Evolutionary conservation across 2,888 invertebrate genomes (phyloP), one percentile per base, ranked within the genome.

Genomic region (Blastobasis adustella): DNA sequence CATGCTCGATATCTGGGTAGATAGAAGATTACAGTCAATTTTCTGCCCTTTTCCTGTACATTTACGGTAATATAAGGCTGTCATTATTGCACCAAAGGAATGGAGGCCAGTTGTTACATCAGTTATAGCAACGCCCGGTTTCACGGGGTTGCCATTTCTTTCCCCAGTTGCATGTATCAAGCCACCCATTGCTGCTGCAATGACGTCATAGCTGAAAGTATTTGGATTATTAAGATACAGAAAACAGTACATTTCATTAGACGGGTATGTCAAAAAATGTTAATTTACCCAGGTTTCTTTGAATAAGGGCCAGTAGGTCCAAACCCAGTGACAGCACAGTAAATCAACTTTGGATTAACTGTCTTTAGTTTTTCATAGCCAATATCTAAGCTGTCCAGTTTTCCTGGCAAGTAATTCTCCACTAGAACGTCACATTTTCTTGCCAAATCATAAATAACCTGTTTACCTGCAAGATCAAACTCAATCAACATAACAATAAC

Each of bases 341-440:
- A 99, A 57, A 99, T 92, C 10, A 99, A 87, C 50, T 90, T 90
- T 0, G 97, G 96, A 45, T 95, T 93, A 4, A 94, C 65, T 48
- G 79, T 67, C 47, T 90, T 91, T 39, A 98, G 71, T 42, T 92
- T 89, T 8, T 94, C 87, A 73, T 96, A 99, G n/a, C 95, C 96
- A 50, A 99, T 81, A 1, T 92, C 92, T 54, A 95, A 84, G 52
- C 91, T 77, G 9, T 92, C 90, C 62, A 98, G 79, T 67, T 96
- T 97, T 0, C 98, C 98, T 0, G 99, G 98, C 0, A 98, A 87
- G 81, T 94, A 99, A 81, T 99, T 99, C 77, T 99, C 98, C 1
- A 99, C 91, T 3, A 98, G 71, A 6, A 99, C 92, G 86, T 99
- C 98, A 71, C 94, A 93, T 67, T 93, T 91, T 47, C 79, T 81